Conservation (phyloP, 1,140 invertebrate species). For the Bombus sibiricus region DNA sequence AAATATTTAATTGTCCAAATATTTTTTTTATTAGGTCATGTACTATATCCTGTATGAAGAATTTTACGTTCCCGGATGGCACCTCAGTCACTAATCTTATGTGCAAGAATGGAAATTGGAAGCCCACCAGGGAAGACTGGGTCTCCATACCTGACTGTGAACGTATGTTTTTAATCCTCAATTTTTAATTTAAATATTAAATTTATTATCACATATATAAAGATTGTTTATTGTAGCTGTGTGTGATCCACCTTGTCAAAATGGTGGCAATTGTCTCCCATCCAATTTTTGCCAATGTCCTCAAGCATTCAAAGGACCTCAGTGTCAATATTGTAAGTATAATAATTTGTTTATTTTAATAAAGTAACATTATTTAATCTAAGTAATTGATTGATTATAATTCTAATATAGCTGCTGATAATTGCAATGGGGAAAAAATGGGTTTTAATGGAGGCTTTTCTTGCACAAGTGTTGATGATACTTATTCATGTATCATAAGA, state of each 20-base stretch:
- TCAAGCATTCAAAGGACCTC: constrained; percentile 86
- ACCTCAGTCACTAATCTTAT: constrained; percentile 84
- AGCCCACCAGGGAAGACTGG: constrained; percentile 84
- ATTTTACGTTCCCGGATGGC: constrained; percentile 87
- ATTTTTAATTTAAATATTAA: background rate
- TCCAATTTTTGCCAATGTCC: constrained; percentile 90
- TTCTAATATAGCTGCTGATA: constrained; percentile 82
- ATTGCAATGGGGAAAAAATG: constrained; percentile 85
- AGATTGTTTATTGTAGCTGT: constrained; percentile 82
- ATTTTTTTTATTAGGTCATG: constrained; percentile 71
- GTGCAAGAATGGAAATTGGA: constrained; percentile 87
- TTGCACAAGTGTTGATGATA: constrained; percentile 85
- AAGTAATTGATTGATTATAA: background rate
- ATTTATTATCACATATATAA: background rate
- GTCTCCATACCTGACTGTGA: constrained; percentile 85
- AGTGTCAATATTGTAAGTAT: constrained; percentile 90
- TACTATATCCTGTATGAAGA: constrained; percentile 85
- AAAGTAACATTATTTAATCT: background rate
- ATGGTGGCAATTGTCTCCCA: constrained; percentile 90
- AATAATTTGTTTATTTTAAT: constrained; percentile 23
- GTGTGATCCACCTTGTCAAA: constrained; percentile 89
- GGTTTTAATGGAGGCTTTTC: constrained; percentile 90
- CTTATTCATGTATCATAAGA: constrained; percentile 85
- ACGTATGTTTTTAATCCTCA: constrained; percentile 79
- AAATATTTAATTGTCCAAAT: background rate